These are phyloP conservation scores for Promerops cafer DNA, from an alignment of 2,113 vertebrate species.

Conservation along the genomic window DNA sequence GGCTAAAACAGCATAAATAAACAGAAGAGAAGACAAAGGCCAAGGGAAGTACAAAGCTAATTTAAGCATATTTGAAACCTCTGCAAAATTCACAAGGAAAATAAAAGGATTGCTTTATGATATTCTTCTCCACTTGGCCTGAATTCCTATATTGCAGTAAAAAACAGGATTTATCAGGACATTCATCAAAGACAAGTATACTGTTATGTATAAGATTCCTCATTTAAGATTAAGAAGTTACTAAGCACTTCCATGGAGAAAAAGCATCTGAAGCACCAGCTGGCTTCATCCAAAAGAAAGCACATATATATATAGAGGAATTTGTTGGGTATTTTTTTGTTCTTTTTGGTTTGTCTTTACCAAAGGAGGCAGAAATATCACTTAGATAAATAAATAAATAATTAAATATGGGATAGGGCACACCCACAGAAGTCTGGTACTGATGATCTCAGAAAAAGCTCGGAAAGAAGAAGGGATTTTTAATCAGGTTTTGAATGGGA, in stretches of 20 bases:
- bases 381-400: not conserved
- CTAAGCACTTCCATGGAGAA: not conserved
- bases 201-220: not conserved
- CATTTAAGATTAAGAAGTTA: not conserved
- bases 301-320: not conserved
- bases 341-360: not conserved
- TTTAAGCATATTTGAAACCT: not conserved
- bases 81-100: not conserved
- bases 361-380: not conserved
- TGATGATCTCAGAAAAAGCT: not conserved
- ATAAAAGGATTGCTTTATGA: not conserved
- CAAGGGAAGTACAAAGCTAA: not conserved
- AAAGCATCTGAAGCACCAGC: not conserved
- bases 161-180: not conserved
- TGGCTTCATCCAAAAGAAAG: not conserved
- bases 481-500: not conserved
- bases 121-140: not conserved
- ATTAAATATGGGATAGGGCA: not conserved
- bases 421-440: not conserved
- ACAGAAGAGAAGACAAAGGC: constrained; percentile 21
- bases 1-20: constrained; percentile 12
- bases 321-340: not conserved
- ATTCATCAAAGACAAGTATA: not conserved
- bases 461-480: not conserved
- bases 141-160: not conserved